Evolutionary conservation across 2,113 vertebrate genomes (phyloP), one percentile per base, ranked within the genome.

Genomic region (Myiozetetes cayanensis): DNA sequence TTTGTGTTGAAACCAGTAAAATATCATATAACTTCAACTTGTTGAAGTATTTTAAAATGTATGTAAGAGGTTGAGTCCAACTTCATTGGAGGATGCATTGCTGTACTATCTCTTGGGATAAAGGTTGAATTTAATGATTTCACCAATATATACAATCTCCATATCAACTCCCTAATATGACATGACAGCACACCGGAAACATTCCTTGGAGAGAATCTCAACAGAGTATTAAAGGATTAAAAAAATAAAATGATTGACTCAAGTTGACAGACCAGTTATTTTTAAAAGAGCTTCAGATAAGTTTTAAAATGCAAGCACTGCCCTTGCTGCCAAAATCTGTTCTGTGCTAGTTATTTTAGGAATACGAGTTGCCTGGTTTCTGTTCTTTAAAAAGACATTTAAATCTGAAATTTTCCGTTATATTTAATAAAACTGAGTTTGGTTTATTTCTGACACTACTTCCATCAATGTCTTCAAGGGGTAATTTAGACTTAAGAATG

Each of bases 191-290:
- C 55, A 93, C 78, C 2, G 39, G 90, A 96, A 96, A 95, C 8
- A 47, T 95, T 96, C 95, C 87, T 97, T 94, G 88, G 89, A 96
- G 93, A 96, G 68, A 92, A 93, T 94, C 87, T 92, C 10, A 96
- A 79, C 52, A 84, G 35, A 93, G 44, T 85, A 93, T 96, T 86
- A 90, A 78, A 91, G 68, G 71, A 89, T 82, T 95, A 70, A 70
- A 85, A 94, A 91, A 91, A 31, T 37, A 25, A 91, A 93, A 73
- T 81, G 80, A 94, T 56, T 96, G 86, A 96, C 78, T 95, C 74
- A 78, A 92, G 90, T 58, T 97, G 95, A 96, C 96, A 96, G 86
- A 85, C 30, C 63, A 85, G 95, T 93, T 97, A 94, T 96, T 97
- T 97, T 96, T 90, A 96, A 95, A 96, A 90, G 72, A 70, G 68